Conservation (phyloP, 2,888 invertebrate genomes). For the Apodemia zela region DNA sequence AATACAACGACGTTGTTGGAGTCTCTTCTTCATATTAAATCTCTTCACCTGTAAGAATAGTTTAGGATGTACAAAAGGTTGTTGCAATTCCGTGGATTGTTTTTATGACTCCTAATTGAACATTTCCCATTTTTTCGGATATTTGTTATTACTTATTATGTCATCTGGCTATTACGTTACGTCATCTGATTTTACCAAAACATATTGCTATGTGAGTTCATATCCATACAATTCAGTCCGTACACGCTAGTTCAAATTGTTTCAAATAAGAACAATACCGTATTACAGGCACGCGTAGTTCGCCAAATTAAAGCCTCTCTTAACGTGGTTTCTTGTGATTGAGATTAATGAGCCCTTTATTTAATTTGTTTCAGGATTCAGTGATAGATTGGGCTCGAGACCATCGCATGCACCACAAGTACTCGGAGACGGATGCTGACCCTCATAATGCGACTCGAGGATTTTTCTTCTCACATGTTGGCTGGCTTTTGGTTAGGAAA, state of each 20-base stretch:
- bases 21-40: too few species aligned
- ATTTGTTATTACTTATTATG: too few species aligned
- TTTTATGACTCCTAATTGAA: too few species aligned
- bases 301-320: neutral
- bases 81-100: too few species aligned
- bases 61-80: too few species aligned
- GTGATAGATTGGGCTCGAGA: conserved; percentile 90
- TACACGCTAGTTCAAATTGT: neutral
- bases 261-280: neutral
- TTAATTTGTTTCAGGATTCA: conserved; percentile 78
- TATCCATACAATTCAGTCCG: neutral
- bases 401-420: conserved; percentile 94
- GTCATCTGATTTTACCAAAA: neutral
- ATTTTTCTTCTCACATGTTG: conserved; percentile 97
- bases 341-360: neutral
- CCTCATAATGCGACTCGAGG: conserved; percentile 95
- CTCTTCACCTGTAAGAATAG: too few species aligned
- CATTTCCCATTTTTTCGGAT: too few species aligned
- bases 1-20: too few species aligned
- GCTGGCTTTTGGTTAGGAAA: conserved; percentile 95
- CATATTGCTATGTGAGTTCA: neutral
- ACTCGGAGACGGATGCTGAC: conserved; percentile 95
- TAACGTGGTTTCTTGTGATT: neutral
- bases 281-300: too few species aligned
- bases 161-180: too few species aligned